Conservation (phyloP, 2,797 vertebrate species). For the Sebastes hubbsi region DNA sequence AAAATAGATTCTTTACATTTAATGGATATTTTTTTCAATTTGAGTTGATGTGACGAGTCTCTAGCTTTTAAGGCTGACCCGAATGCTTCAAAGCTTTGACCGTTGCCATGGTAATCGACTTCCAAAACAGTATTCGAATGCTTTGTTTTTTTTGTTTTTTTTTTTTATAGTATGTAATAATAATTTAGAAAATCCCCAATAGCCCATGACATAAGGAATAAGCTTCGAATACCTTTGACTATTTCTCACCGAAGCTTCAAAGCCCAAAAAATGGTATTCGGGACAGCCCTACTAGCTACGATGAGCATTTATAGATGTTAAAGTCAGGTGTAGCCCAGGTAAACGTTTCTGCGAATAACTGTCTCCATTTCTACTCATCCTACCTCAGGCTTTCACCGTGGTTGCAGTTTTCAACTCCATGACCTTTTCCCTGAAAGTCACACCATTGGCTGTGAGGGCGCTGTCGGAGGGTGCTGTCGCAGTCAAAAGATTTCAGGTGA, state of each 20-base stretch:
- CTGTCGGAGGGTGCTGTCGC: slow-evolving; percentile 85
- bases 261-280: too few relatives aligned
- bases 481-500: slow-evolving; percentile 86
- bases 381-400: slow-evolving; percentile 85
- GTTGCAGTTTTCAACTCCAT: slow-evolving; percentile 89
- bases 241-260: too few relatives aligned
- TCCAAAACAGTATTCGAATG: too few relatives aligned
- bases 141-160: too few relatives aligned
- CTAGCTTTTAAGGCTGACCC: too few relatives aligned
- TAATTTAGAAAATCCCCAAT: too few relatives aligned
- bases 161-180: too few relatives aligned
- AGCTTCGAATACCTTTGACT: too few relatives aligned
- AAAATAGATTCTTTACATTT: not conserved
- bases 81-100: too few relatives aligned
- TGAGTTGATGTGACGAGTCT: not conserved
- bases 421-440: slow-evolving; percentile 87
- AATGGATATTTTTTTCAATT: not conserved
- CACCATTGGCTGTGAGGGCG: slow-evolving; percentile 82
- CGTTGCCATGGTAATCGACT: too few relatives aligned
- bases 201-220: too few relatives aligned
- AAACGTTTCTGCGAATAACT: not conserved
- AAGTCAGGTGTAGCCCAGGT: not conserved
- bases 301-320: not conserved
- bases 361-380: slow-evolving; percentile 4
- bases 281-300: not conserved